Evolutionary conservation across 2,888 invertebrate species (phyloP).

Genomic region (Peribatodes rhomboidaria): DNA sequence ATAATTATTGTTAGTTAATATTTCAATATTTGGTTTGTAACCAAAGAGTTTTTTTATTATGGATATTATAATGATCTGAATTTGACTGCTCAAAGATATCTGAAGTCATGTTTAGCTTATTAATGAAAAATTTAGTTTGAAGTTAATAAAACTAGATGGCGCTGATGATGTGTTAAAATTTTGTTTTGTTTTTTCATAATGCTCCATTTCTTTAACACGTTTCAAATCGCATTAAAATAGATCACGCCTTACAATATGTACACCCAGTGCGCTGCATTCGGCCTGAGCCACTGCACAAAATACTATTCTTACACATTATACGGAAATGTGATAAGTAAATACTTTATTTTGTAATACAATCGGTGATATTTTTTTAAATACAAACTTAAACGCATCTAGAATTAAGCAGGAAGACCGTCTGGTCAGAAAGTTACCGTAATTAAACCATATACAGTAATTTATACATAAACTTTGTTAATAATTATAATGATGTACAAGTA

Average conservation of each 20-base stretch:
- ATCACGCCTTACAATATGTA: too few species aligned
- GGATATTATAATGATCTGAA: neutral
- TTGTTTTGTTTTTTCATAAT: too few species aligned
- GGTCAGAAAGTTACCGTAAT: neutral
- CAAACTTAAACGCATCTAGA: neutral
- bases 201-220: too few species aligned
- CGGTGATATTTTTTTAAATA: neutral
- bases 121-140: too few species aligned
- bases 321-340: neutral
- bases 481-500: neutral
- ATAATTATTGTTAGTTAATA: neutral
- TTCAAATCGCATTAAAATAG: too few species aligned
- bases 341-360: neutral
- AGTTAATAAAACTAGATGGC: too few species aligned
- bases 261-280: too few species aligned
- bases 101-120: too few species aligned
- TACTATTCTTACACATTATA: conserved; percentile 15
- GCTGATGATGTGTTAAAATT: too few species aligned
- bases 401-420: neutral
- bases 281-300: too few species aligned
- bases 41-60: neutral
- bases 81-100: neutral
- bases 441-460: too few species aligned
- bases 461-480: too few species aligned
- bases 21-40: neutral